Base-by-base conservation (phyloP, 2,888 invertebrate genomes). In the Euspilapteryx auroguttella region DNA sequence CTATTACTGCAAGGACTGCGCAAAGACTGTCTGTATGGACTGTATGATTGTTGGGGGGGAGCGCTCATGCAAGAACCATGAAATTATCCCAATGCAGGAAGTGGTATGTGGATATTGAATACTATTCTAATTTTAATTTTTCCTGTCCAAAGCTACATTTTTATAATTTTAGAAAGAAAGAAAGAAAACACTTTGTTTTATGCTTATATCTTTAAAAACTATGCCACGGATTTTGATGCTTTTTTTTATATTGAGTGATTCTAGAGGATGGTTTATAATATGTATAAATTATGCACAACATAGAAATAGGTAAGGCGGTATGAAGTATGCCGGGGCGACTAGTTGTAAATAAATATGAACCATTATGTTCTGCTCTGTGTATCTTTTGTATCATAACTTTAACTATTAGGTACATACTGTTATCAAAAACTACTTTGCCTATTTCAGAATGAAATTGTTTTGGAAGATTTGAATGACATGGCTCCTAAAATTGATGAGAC, bases 31-130 rank as follows among this genome's bases (percentile, higher is more conserved):
- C 25, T 77, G 76, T 36, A 58, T 73, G 54, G 63, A 71, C 31
- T 77, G 76, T 35, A 43, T 71, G 39, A 55, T 73, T 48, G 55
- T 71, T 14, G 65, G 66, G 12, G 62, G 62, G 12, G 63, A 63
- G 2, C 66, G 64, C 25, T 65, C 59, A 2, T 77, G 76, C 42
- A 69, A 69, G 35, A 58, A 54, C 28, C 76, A 77, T 38, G 42
- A 63, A 39, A 51, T 66, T 14, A 53, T 50, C 3, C 44, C 68
- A n/a, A 49, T 58, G 34, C 46, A 57, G 29, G 63, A 68, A 47
- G 45, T 64, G 42, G 76, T 77, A 45, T 54, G 58, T 45, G 34
- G 14, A 12, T 27, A 15, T 27, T n/a, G 9, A 9, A 12, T 27
- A 11, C 10, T 23, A 3, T 22, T 10, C n/a, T n/a, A n/a, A n/a